These are phyloP conservation scores for Conchocele bisecta DNA, from an alignment of 2,888 invertebrate genomes.

Conservation along the genomic window DNA sequence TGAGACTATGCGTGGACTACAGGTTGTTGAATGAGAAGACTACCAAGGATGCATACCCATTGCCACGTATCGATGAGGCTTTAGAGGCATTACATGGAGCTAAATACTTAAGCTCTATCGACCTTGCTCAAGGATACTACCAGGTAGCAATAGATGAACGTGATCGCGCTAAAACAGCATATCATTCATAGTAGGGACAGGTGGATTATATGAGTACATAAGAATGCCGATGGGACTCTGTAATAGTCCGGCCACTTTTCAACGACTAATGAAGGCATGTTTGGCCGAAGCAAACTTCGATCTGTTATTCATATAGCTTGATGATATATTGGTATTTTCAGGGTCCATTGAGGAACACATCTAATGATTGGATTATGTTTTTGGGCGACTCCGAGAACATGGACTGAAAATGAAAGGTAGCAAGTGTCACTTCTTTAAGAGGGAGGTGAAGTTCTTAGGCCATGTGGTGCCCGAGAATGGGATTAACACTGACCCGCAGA, in stretches of 20 bases:
- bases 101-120: background rate
- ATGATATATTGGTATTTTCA: slow-evolving; percentile 58
- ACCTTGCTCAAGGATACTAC: background rate
- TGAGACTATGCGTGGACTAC: slow-evolving; percentile 3
- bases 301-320: slow-evolving; percentile 50
- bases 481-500: slow-evolving; percentile 47
- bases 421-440: slow-evolving; percentile 41
- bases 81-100: background rate
- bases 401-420: slow-evolving; percentile 43
- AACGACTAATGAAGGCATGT: slow-evolving; percentile 52
- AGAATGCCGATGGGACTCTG: slow-evolving; percentile 58
- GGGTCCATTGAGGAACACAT: slow-evolving; percentile 32
- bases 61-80: background rate
- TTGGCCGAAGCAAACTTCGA: slow-evolving; percentile 55
- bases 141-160: background rate
- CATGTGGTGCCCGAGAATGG: slow-evolving; percentile 30
- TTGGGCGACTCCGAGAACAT: slow-evolving; percentile 21
- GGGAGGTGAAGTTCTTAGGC: slow-evolving; percentile 22
- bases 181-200: slow-evolving; percentile 16
- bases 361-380: slow-evolving; percentile 37
- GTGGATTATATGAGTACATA: slow-evolving; percentile 46
- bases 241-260: slow-evolving; percentile 55
- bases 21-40: background rate
- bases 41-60: background rate
- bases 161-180: slow-evolving; percentile 20